Conservation (phyloP, 2,113 vertebrate species). For the Lophochroa leadbeateri region DNA sequence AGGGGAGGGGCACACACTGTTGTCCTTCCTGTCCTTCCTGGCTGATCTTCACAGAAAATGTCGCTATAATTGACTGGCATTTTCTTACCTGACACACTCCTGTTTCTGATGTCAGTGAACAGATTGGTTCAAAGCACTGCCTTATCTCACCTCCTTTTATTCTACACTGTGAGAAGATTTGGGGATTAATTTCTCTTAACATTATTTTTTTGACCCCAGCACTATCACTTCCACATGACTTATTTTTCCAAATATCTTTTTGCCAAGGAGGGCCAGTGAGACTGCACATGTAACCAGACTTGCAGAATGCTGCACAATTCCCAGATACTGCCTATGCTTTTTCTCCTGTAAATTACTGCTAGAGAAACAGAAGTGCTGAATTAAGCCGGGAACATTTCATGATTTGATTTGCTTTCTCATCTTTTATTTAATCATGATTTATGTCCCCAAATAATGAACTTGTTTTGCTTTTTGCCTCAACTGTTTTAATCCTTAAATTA, state of each 20-base stretch:
- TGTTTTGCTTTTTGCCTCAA: neutral
- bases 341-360: neutral
- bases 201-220: neutral
- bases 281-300: neutral
- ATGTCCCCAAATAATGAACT: neutral
- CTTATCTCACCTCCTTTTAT: neutral
- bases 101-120: neutral
- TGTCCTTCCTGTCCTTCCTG: fast-evolving
- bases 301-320: neutral
- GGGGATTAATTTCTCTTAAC: neutral
- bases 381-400: neutral
- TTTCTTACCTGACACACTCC: neutral
- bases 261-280: neutral
- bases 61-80: neutral
- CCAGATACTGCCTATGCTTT: neutral
- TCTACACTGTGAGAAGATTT: neutral
- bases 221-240: neutral
- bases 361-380: neutral
- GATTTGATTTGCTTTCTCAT: neutral
- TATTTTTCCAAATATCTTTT: neutral
- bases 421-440: neutral
- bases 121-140: neutral
- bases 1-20: neutral
- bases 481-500: neutral
- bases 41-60: neutral